phyloP scores from a whole-genome alignment of 2,888 invertebrate genomes.

The Orchesella flavescens region DNA sequence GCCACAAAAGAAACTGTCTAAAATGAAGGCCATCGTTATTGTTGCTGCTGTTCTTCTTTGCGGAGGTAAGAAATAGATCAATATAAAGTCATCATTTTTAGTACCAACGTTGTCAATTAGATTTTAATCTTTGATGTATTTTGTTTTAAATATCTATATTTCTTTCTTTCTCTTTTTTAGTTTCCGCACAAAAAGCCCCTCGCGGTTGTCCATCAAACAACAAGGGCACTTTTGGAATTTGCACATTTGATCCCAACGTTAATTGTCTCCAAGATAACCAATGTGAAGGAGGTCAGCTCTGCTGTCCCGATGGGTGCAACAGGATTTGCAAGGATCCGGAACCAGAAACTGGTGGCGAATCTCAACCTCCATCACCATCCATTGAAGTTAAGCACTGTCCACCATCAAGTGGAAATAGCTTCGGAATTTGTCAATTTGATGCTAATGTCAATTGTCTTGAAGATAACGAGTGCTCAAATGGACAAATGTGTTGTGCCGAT shows the following conservation, averaged over 20 bases:
- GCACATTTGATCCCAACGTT: slow-evolving; percentile 43
- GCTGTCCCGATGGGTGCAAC: slow-evolving; percentile 56
- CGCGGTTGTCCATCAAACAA: slow-evolving; percentile 22
- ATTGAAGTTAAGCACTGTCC: slow-evolving; percentile 33
- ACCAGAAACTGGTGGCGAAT: neutral
- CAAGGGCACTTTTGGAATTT: slow-evolving; percentile 46
- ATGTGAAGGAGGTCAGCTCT: slow-evolving; percentile 49
- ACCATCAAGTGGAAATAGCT: neutral
- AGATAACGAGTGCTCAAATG: slow-evolving; percentile 35
- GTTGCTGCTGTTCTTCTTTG: slow-evolving; percentile 26
- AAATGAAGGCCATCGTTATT: slow-evolving; percentile 35
- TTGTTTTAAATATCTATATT: neutral
- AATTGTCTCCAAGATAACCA: slow-evolving; percentile 47
- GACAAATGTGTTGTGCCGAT: slow-evolving; percentile 48
- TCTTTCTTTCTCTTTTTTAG: slow-evolving; percentile 11
- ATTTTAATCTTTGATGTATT: neutral
- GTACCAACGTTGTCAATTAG: neutral
- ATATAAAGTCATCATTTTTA: neutral
- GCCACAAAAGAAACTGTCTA: neutral
- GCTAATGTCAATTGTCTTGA: slow-evolving; percentile 31
- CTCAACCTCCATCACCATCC: neutral
- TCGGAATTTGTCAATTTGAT: slow-evolving; percentile 51
- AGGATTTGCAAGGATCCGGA: slow-evolving; percentile 44
- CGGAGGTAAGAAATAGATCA: slow-evolving; percentile 17
- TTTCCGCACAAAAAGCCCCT: slow-evolving; percentile 22